These are phyloP conservation scores for Chamaea fasciata DNA, from an alignment of 2,113 vertebrate genomes.

Conservation along the genomic window DNA sequence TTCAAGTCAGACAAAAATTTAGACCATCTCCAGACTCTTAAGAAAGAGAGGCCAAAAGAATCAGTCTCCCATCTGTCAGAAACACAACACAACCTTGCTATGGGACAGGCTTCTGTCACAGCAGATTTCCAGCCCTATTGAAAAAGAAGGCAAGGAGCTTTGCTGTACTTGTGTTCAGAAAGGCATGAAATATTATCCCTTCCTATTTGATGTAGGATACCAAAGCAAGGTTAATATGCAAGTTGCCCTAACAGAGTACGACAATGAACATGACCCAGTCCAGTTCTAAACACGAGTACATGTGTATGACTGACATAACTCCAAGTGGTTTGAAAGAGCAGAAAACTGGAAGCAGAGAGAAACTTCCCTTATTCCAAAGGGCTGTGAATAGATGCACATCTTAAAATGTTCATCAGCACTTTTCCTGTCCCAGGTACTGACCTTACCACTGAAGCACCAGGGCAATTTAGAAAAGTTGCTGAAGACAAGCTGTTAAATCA, in stretches of 20 bases:
- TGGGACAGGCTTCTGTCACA: background rate
- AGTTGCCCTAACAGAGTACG: background rate
- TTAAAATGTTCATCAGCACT: background rate
- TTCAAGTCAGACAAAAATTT: background rate
- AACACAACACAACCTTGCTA: background rate
- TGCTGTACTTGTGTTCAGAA: background rate
- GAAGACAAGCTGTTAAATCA: background rate
- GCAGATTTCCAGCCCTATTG: background rate
- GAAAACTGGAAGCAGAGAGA: background rate
- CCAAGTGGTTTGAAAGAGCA: background rate
- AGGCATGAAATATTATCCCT: background rate
- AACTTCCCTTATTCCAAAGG: background rate
- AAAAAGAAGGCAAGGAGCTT: background rate
- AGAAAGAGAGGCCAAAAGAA: background rate
- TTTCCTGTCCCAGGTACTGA: background rate
- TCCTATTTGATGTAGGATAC: background rate
- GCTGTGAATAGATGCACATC: background rate
- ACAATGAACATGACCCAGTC: background rate
- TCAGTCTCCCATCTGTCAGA: background rate
- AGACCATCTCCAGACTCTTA: background rate
- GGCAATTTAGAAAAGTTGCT: background rate
- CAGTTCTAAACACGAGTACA: background rate
- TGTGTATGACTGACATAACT: background rate
- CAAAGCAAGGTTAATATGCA: background rate
- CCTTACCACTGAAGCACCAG: background rate